Conservation (phyloP, 2,797 vertebrate species). For the Rhinatrema bivittatum region DNA sequence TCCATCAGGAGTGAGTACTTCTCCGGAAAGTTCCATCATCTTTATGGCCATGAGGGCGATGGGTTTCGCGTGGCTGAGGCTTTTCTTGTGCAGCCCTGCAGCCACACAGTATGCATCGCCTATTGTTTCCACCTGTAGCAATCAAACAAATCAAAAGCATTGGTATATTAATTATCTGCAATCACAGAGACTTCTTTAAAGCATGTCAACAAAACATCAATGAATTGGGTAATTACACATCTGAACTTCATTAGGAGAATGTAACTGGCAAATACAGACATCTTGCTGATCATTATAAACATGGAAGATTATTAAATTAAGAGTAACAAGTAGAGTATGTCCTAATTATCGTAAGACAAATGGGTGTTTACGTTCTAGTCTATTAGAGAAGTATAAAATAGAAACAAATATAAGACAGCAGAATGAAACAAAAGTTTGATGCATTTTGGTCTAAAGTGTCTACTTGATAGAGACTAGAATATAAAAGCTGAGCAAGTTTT, state of each 20-base stretch:
- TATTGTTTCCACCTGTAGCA: slow-evolving; percentile 91
- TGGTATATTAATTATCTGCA: slow-evolving; percentile 22
- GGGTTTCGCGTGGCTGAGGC: slow-evolving; percentile 86
- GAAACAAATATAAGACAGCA: too few relatives aligned
- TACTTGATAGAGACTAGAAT: too few relatives aligned
- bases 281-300: not conserved
- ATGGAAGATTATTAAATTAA: slow-evolving; percentile 7
- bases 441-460: too few relatives aligned
- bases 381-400: too few relatives aligned
- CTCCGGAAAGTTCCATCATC: slow-evolving; percentile 98
- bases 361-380: too few relatives aligned
- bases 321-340: too few relatives aligned
- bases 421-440: too few relatives aligned
- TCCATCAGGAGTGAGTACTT: slow-evolving; percentile 89
- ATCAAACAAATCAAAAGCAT: slow-evolving; percentile 39
- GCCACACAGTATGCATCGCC: slow-evolving; percentile 97
- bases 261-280: slow-evolving; percentile 30
- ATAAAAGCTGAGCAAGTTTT: too few relatives aligned
- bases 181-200: slow-evolving; percentile 35
- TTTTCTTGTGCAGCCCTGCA: slow-evolving; percentile 88
- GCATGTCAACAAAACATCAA: slow-evolving; percentile 29
- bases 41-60: slow-evolving; percentile 96
- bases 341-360: too few relatives aligned
- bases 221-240: slow-evolving; percentile 45
- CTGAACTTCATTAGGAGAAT: slow-evolving; percentile 28